These are phyloP conservation scores for Druceiella hillmani DNA, from an alignment of 2,888 invertebrate genomes.

Conservation along the genomic window DNA sequence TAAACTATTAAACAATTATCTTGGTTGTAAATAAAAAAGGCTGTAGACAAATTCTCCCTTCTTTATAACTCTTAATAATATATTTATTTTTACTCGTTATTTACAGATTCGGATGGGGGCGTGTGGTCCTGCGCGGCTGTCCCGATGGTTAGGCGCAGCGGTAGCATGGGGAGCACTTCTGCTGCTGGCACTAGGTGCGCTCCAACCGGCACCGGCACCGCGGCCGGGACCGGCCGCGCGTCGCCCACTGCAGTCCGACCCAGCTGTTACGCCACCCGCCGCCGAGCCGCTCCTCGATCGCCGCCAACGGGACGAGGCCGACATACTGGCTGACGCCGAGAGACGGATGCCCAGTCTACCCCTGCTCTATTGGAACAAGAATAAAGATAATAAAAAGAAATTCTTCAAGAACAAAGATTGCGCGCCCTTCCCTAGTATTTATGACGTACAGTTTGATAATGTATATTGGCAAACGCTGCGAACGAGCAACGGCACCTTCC, in stretches of 20 bases:
- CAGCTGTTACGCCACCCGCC: constrained; percentile 27
- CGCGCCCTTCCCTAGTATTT: constrained; percentile 81
- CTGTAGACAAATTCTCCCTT: too few species aligned
- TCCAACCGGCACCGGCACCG: constrained; percentile 26
- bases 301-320: constrained; percentile 58
- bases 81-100: too few species aligned
- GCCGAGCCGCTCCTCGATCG: constrained; percentile 27
- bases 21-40: too few species aligned
- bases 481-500: constrained; percentile 82
- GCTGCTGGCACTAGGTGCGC: constrained; percentile 30
- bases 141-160: constrained; percentile 35
- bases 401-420: constrained; percentile 64
- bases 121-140: constrained; percentile 39
- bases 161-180: constrained; percentile 35
- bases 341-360: constrained; percentile 78
- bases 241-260: constrained; percentile 27
- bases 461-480: constrained; percentile 87
- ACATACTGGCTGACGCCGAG: constrained; percentile 72
- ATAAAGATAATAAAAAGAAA: constrained; percentile 71
- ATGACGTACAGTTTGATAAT: constrained; percentile 89
- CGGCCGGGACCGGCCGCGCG: constrained; percentile 27
- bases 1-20: too few species aligned
- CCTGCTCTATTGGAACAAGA: constrained; percentile 78
- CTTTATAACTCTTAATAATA: too few species aligned
- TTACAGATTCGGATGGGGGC: constrained; percentile 38